Conservation (phyloP, 2,888 invertebrate species). For the Petrophora chlorosata region DNA sequence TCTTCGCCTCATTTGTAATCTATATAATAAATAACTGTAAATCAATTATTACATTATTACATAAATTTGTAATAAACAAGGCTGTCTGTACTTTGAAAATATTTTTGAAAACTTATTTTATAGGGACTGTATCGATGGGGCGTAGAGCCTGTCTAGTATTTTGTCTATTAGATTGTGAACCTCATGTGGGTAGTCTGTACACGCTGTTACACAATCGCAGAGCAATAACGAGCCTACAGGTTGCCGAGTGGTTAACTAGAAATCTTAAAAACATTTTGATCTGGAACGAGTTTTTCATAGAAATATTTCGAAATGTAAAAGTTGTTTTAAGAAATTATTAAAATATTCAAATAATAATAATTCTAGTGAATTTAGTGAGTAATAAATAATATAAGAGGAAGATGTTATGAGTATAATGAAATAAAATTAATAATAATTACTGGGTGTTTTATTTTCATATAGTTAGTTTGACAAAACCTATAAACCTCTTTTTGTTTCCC, state of each 20-base stretch:
- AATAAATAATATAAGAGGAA: constrained; percentile 72
- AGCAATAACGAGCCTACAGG: constrained; percentile 45
- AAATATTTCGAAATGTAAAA: constrained; percentile 71
- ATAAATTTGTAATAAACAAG: constrained; percentile 45
- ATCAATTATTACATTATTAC: constrained; percentile 40
- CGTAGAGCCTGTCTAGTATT: constrained; percentile 43
- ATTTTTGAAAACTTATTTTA: constrained; percentile 53
- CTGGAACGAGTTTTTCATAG: constrained; percentile 73
- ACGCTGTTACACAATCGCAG: constrained; percentile 37
- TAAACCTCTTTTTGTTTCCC: no score
- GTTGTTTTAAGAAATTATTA: constrained; percentile 75
- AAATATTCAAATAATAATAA: constrained; percentile 76
- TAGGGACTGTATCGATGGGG: constrained; percentile 36
- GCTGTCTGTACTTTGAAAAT: constrained; percentile 46
- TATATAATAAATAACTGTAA: constrained; percentile 34
- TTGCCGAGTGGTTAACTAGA: constrained; percentile 45
- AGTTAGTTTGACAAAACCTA: background rate
- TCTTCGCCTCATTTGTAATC: constrained; percentile 44
- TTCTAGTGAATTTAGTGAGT: constrained; percentile 78
- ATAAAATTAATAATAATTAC: constrained; percentile 68
- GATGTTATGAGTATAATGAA: constrained; percentile 82
- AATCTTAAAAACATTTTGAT: constrained; percentile 61
- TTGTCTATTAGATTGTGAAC: constrained; percentile 37
- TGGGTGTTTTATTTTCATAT: constrained; percentile 28
- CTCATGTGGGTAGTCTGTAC: constrained; percentile 9